phyloP scores from a whole-genome alignment of 2,113 vertebrate genomes.

The Solenodon paradoxus region DNA sequence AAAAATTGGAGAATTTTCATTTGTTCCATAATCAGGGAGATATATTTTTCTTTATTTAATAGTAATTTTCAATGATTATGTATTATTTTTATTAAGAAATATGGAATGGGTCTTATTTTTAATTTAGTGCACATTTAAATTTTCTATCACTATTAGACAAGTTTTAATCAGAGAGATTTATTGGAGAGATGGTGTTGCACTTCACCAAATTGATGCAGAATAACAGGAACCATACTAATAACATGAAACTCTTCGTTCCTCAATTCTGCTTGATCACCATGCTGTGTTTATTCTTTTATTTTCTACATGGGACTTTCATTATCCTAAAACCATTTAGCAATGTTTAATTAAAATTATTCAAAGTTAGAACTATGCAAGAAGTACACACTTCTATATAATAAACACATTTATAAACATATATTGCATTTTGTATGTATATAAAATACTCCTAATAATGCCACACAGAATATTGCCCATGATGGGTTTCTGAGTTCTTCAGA shows the following conservation, averaged over 20 bases:
- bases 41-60: not conserved
- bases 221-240: not conserved
- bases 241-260: not conserved
- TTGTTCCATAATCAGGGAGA: not conserved
- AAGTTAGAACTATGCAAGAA: not conserved
- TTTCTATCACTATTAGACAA: not conserved
- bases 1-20: not conserved
- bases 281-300: not conserved
- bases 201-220: not conserved
- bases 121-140: not conserved
- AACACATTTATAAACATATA: not conserved
- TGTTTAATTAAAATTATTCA: not conserved
- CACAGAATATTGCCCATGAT: not conserved
- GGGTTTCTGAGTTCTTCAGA: not conserved
- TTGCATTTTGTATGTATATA: not conserved
- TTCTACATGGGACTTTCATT: not conserved
- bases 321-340: not conserved
- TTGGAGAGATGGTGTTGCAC: not conserved
- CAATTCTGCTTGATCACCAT: not conserved
- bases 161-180: not conserved
- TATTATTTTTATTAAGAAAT: not conserved
- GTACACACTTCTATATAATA: not conserved
- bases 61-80: not conserved
- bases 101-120: not conserved
- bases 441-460: not conserved